A percentile compares a stretch with the other conserved stretches of the same genome.
phyloP scores from a whole-genome alignment of 2,113 vertebrate genomes.

The Cyprinodon variegatus region DNA sequence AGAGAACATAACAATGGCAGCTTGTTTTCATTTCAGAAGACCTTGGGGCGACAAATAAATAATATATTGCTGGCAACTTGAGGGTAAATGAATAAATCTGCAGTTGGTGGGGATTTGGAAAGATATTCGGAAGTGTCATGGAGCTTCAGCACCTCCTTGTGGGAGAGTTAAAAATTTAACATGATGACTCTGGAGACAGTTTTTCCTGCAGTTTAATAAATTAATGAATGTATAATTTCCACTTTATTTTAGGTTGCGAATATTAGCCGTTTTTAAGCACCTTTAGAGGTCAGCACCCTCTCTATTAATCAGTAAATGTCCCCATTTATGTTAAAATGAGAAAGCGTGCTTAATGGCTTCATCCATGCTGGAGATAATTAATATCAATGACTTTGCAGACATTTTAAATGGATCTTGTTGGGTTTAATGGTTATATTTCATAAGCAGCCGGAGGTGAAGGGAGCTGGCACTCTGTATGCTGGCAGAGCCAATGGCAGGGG shows the following conservation, averaged over 20 bases:
- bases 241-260: background rate
- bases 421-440: slow-evolving; percentile 71
- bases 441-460: slow-evolving; percentile 55
- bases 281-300: background rate
- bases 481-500: slow-evolving; percentile 56
- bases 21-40: slow-evolving; percentile 63
- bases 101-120: slow-evolving; percentile 18
- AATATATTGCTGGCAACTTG: slow-evolving; percentile 54
- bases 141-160: slow-evolving; percentile 70
- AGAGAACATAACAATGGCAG: slow-evolving; percentile 55
- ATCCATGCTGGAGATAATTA: slow-evolving; percentile 63
- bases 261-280: background rate
- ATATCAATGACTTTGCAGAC: slow-evolving; percentile 63
- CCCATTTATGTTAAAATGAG: slow-evolving; percentile 46
- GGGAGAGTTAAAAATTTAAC: slow-evolving; percentile 34
- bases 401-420: slow-evolving; percentile 67
- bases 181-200: background rate
- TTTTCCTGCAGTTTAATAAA: background rate
- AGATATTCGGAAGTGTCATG: slow-evolving; percentile 23
- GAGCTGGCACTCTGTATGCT: slow-evolving; percentile 46
- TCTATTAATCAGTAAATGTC: slow-evolving; percentile 56
- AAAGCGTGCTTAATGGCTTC: slow-evolving; percentile 49
- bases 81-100: slow-evolving; percentile 71
- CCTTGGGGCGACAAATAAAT: slow-evolving; percentile 60
- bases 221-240: background rate